Percentiles rank a stretch among this genome's conserved stretches.
These are phyloP conservation scores for Panulirus ornatus DNA, from an alignment of 1,140 invertebrate species.

Conservation along the genomic window DNA sequence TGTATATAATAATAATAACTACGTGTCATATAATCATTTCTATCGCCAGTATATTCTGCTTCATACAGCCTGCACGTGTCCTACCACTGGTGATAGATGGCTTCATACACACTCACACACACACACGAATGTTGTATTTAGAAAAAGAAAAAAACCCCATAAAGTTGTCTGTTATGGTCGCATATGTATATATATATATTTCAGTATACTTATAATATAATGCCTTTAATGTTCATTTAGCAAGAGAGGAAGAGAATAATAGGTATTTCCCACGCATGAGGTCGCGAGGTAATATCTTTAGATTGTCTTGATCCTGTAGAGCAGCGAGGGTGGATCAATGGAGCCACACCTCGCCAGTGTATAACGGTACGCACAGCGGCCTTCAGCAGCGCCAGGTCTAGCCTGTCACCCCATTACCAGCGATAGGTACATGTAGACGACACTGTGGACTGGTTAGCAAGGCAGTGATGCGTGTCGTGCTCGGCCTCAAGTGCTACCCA, in stretches of 20 bases:
- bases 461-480: background rate
- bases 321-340: no score
- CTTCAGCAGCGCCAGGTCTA: background rate
- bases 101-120: slow-evolving; percentile 18
- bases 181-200: slow-evolving; percentile 21
- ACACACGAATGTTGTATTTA: slow-evolving; percentile 5
- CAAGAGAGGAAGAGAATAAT: slow-evolving; percentile 21
- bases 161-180: slow-evolving; percentile 7
- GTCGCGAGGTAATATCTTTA: slow-evolving; percentile 19
- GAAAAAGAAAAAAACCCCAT: slow-evolving; percentile 11
- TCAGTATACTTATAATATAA: slow-evolving; percentile 59
- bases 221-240: slow-evolving; percentile 47
- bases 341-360: no score
- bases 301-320: background rate
- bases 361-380: background rate
- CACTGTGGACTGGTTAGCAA: background rate
- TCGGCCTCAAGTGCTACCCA: background rate
- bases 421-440: no score
- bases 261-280: slow-evolving; percentile 19
- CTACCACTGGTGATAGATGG: background rate
- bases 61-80: slow-evolving; percentile 24
- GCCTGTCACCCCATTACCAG: background rate
- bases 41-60: slow-evolving; percentile 22
- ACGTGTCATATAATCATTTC: background rate
- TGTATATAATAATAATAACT: background rate